Evolutionary conservation across 2,113 vertebrate species (phyloP).

Genomic region (Elachura formosa): DNA sequence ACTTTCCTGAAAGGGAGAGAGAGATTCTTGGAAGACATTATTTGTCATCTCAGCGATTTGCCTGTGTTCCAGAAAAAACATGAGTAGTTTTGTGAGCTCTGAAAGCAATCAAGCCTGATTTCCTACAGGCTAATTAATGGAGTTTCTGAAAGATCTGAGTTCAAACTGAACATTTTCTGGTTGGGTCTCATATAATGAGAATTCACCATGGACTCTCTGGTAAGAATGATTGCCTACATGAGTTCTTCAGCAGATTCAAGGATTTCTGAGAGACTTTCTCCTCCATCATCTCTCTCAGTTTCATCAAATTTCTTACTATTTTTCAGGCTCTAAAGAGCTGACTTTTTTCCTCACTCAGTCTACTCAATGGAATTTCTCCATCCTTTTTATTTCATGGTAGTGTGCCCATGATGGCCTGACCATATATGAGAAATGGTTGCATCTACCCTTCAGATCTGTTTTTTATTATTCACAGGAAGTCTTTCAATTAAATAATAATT

Average conservation of each 20-base stretch:
- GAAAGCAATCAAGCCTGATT: background rate
- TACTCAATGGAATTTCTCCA: background rate
- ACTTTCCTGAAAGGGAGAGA: background rate
- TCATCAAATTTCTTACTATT: background rate
- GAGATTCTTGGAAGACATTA: background rate
- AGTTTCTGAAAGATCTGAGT: background rate
- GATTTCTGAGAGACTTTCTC: background rate
- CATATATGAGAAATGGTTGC: background rate
- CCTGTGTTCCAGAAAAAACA: conserved; percentile 16
- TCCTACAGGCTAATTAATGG: background rate
- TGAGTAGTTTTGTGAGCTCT: background rate
- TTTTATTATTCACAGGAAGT: background rate
- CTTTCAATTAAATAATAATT: background rate
- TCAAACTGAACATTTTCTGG: background rate
- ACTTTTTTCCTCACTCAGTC: background rate
- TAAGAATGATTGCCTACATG: background rate
- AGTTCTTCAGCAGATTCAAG: background rate
- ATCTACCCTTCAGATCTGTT: background rate
- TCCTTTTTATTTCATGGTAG: background rate
- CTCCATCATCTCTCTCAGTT: background rate
- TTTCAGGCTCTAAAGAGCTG: background rate
- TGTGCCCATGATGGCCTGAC: background rate
- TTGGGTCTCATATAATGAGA: background rate
- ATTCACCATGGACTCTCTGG: background rate
- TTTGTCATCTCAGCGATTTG: conserved; percentile 26